phyloP scores from a whole-genome alignment of 2,888 invertebrate species.

The Aleiodes alternator region DNA sequence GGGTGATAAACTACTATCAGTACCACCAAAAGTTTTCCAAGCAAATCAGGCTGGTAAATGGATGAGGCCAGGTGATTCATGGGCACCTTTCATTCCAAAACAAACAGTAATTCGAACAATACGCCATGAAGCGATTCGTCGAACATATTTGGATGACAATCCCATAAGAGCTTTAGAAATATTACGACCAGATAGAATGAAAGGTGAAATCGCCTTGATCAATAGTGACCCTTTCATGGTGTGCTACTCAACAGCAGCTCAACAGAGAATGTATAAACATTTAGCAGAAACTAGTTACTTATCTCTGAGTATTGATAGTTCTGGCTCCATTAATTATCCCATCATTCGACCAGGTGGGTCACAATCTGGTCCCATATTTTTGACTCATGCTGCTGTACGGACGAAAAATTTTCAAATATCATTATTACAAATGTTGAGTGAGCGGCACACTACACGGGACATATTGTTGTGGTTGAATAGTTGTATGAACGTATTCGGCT shows the following conservation, averaged over 20 bases:
- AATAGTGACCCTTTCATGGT: slow-evolving; percentile 51
- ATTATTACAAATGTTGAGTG: slow-evolving; percentile 54
- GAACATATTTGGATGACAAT: slow-evolving; percentile 41
- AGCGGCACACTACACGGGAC: slow-evolving; percentile 46
- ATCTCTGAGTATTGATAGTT: slow-evolving; percentile 51
- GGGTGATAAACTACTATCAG: too few relatives aligned
- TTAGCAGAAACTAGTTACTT: slow-evolving; percentile 14
- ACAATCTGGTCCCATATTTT: slow-evolving; percentile 50
- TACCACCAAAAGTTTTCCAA: too few relatives aligned
- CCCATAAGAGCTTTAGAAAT: slow-evolving; percentile 45
- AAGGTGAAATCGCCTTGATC: slow-evolving; percentile 47
- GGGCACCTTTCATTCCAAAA: too few relatives aligned
- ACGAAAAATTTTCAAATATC: slow-evolving; percentile 44
- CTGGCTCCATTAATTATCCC: slow-evolving; percentile 48
- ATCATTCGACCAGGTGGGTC: slow-evolving; percentile 38
- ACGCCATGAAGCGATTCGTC: neutral
- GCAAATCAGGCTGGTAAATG: too few relatives aligned
- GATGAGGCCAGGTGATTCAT: too few relatives aligned
- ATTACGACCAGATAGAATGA: slow-evolving; percentile 18
- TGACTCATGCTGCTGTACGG: slow-evolving; percentile 49
- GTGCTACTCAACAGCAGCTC: slow-evolving; percentile 50
- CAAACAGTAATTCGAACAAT: neutral
- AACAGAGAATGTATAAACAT: slow-evolving; percentile 43
- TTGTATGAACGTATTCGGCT: slow-evolving; percentile 46
- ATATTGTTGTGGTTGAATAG: slow-evolving; percentile 51